Conservation (phyloP, 2,888 invertebrate species). For the Drosophila mercatorum region DNA sequence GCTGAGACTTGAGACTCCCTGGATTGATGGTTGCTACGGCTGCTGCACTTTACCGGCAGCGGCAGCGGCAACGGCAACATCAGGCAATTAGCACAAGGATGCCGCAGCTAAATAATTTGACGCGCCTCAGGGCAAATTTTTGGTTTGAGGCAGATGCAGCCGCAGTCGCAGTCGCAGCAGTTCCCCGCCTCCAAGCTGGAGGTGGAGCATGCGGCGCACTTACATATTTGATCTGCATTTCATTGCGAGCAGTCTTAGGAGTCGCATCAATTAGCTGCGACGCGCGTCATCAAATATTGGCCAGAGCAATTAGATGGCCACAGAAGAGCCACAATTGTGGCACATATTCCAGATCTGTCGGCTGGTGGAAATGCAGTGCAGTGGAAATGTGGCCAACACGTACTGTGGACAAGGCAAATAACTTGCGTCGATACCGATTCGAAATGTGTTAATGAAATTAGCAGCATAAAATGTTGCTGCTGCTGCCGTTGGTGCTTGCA, state of each 20-base stretch:
- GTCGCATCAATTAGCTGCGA: conserved; percentile 52
- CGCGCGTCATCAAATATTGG: conserved; percentile 71
- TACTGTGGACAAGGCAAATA: conserved; percentile 47
- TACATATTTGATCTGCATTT: conserved; percentile 61
- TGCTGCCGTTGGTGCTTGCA: conserved; percentile 40
- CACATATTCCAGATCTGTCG: conserved; percentile 27
- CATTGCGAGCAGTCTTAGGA: conserved; percentile 30
- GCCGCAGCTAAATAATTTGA: conserved; percentile 78
- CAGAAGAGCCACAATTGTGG: neutral
- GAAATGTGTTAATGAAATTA: conserved; percentile 80
- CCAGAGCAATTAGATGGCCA: conserved; percentile 50
- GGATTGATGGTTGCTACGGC: conserved; percentile 71
- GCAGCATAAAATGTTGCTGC: conserved; percentile 70
- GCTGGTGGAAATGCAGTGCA: conserved; percentile 48
- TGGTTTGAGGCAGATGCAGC: conserved; percentile 24
- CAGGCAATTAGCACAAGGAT: conserved; percentile 78
- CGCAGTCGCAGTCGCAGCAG: neutral
- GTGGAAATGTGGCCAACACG: conserved; percentile 36
- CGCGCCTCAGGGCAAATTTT: conserved; percentile 55
- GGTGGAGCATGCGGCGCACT: conserved; percentile 60
- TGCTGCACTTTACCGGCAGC: conserved; percentile 71
- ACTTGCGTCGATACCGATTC: conserved; percentile 56
- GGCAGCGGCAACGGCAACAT: conserved; percentile 26
- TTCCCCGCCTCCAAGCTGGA: conserved; percentile 10
- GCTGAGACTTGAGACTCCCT: conserved; percentile 43